These are phyloP conservation scores for Leptoclinus maculatus DNA, from an alignment of 2,797 vertebrate species.

Conservation along the genomic window DNA sequence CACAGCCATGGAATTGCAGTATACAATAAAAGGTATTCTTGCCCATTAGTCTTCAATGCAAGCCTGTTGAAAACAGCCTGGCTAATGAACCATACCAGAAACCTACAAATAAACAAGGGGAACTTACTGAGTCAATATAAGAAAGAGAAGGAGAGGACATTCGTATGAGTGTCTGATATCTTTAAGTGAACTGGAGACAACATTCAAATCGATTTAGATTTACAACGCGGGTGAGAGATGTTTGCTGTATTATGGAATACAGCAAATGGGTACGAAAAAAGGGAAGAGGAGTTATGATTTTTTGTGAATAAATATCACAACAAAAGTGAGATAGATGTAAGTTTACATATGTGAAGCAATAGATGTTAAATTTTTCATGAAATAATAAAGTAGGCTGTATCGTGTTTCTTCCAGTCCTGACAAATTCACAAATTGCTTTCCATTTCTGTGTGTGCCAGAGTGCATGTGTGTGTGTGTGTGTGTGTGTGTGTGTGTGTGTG, in stretches of 20 bases:
- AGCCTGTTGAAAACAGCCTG: conserved; percentile 72
- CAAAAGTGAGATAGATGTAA: conserved; percentile 36
- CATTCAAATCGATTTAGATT: conserved; percentile 28
- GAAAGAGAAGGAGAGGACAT: conserved; percentile 12
- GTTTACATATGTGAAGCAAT: conserved; percentile 54
- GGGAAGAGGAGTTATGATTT: conserved; percentile 31
- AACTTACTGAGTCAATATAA: conserved; percentile 38
- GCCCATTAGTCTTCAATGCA: conserved; percentile 78
- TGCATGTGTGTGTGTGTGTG: background rate
- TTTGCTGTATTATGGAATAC: conserved; percentile 27
- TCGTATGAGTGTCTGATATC: conserved; percentile 15
- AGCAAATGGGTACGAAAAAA: background rate
- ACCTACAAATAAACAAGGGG: conserved; percentile 60
- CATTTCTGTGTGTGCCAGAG: conserved; percentile 9
- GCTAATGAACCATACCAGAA: conserved; percentile 81
- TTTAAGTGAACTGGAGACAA: conserved; percentile 40
- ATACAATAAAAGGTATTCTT: conserved; percentile 77
- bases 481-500: conserved; percentile 14
- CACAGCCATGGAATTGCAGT: conserved; percentile 65
- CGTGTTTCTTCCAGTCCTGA: conserved; percentile 55
- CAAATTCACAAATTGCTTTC: conserved; percentile 63
- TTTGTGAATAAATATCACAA: conserved; percentile 41
- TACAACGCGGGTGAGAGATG: conserved; percentile 24
- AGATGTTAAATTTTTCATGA: conserved; percentile 63
- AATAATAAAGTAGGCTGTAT: conserved; percentile 54